phyloP scores from a whole-genome alignment of 2,797 vertebrate genomes.

The Tinamus major region DNA sequence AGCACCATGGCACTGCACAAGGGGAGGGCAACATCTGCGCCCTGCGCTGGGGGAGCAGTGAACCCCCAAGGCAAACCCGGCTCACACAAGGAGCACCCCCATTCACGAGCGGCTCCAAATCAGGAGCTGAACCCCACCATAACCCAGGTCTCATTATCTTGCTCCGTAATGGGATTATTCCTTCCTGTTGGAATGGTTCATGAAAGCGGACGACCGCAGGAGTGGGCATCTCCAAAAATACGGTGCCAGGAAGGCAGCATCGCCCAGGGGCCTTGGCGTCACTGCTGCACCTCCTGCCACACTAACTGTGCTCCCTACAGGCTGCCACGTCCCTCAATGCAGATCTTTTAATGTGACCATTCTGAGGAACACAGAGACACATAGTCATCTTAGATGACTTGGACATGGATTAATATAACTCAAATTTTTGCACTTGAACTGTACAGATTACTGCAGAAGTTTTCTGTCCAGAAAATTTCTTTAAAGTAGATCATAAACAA shows the following conservation, averaged over 20 bases:
- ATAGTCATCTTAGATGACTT: neutral
- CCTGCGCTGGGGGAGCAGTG: fast-evolving
- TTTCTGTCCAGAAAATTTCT: neutral
- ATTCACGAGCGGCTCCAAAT: neutral
- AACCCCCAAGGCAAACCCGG: neutral
- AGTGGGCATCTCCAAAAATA: neutral
- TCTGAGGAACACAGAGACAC: neutral
- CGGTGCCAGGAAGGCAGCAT: neutral
- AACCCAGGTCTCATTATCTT: neutral
- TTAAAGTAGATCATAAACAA: neutral
- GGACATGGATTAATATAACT: neutral
- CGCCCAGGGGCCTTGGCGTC: neutral
- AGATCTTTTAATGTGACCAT: neutral
- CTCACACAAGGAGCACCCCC: neutral
- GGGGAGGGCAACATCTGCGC: neutral
- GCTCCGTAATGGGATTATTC: neutral
- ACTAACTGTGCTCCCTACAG: neutral
- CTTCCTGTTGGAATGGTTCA: neutral
- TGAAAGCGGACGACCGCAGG: neutral
- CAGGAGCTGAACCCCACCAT: neutral
- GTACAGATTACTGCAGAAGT: neutral
- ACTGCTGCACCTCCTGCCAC: neutral
- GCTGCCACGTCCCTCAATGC: neutral
- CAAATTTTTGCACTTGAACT: neutral
- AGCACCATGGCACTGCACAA: neutral